phyloP scores from a whole-genome alignment of 2,113 vertebrate genomes.

The Erinaceus europaeus region DNA sequence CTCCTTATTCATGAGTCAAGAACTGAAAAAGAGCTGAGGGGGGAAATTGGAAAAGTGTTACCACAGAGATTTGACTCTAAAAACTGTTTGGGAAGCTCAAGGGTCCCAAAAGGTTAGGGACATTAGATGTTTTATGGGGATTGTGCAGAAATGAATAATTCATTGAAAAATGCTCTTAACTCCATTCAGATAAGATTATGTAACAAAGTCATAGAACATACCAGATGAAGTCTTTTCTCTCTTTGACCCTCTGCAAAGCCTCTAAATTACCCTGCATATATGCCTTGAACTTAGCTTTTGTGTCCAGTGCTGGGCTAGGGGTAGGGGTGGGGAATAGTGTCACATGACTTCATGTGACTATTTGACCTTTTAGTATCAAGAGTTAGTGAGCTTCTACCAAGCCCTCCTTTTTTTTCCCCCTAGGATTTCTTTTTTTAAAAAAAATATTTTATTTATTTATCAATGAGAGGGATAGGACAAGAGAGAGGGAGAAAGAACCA shows the following conservation, averaged over 20 bases:
- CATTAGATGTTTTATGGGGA: constrained; percentile 55
- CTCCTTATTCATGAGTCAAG: constrained; percentile 48
- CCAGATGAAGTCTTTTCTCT: not conserved
- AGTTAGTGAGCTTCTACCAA: not conserved
- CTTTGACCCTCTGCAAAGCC: not conserved
- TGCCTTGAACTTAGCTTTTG: too few relatives aligned
- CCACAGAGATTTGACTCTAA: constrained; percentile 47
- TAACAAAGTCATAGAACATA: constrained; percentile 17
- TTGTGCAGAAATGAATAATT: constrained; percentile 65
- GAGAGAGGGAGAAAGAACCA: too few relatives aligned
- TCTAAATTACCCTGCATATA: too few relatives aligned
- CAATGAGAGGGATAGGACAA: too few relatives aligned
- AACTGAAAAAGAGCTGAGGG: constrained; percentile 54
- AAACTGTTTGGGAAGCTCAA: not conserved
- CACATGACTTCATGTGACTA: not conserved
- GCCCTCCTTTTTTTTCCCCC: too few relatives aligned
- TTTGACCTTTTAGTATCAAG: not conserved
- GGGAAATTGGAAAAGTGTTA: constrained; percentile 48
- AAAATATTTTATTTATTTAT: too few relatives aligned
- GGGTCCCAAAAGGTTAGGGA: constrained; percentile 39
- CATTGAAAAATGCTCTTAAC: constrained; percentile 36
- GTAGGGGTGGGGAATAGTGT: too few relatives aligned
- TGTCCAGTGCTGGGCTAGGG: too few relatives aligned
- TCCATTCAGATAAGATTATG: constrained; percentile 44
- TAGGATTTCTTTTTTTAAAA: too few relatives aligned